Percentiles rank a stretch among this genome's conserved stretches.
Evolutionary conservation across 64 coral and sea anemone genomes (phyloP).

Genomic region (Dendrophyllia cribrosa): DNA sequence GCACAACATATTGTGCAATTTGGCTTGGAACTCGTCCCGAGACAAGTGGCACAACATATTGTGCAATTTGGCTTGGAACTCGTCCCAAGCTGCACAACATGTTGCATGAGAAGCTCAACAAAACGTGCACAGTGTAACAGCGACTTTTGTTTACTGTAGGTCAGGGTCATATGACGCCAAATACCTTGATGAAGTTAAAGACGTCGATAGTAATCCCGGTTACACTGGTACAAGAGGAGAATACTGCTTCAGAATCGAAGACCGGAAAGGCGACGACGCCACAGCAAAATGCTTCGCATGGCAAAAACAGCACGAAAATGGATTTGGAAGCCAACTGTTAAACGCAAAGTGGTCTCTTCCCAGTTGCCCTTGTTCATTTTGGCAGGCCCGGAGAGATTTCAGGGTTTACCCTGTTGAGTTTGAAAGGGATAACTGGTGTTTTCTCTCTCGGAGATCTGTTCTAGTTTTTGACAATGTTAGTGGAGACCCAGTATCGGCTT

Average conservation of each 20-base stretch:
- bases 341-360: not conserved
- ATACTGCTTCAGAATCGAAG: constrained; percentile 38
- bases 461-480: not conserved
- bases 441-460: not conserved
- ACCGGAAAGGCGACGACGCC: not conserved
- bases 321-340: not conserved
- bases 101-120: too few species aligned
- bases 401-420: not conserved
- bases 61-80: too few species aligned
- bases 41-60: too few species aligned
- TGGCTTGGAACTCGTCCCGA: too few species aligned
- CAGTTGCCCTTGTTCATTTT: constrained; percentile 17
- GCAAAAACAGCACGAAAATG: not conserved
- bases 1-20: too few species aligned
- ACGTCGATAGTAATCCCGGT: not conserved
- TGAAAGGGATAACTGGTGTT: not conserved
- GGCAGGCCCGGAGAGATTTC: not conserved
- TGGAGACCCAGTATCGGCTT: not conserved
- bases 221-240: not conserved
- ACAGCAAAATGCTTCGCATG: not conserved
- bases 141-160: not conserved
- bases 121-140: too few species aligned
- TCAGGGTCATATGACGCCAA: not conserved
- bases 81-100: too few species aligned
- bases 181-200: not conserved